These are phyloP conservation scores for Jacana jacana DNA, from an alignment of 2,113 vertebrate genomes.

Conservation along the genomic window DNA sequence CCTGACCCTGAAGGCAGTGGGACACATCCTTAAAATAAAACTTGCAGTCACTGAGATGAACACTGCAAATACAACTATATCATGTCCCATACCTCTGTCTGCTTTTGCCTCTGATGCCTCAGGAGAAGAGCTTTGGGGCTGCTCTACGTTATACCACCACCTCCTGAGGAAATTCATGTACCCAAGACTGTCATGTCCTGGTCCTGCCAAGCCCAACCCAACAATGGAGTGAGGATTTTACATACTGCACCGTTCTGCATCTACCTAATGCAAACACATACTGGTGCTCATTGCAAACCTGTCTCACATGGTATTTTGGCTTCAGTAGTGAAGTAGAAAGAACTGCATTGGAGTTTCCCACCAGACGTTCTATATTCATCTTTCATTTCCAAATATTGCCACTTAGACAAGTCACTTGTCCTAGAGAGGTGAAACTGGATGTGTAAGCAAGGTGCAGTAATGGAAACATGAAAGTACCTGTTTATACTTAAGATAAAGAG, in stretches of 20 bases:
- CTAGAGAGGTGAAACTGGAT: background rate
- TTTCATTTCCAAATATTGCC: background rate
- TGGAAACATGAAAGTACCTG: background rate
- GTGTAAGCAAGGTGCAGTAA: background rate
- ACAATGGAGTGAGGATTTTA: background rate
- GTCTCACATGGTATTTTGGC: background rate
- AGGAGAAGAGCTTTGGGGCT: background rate
- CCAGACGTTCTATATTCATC: background rate
- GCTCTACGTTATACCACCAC: background rate
- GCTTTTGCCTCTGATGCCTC: background rate
- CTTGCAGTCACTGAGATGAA: background rate
- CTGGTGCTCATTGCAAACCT: background rate
- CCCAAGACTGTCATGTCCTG: background rate
- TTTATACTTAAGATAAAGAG: background rate
- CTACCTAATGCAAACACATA: background rate
- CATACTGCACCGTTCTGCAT: background rate
- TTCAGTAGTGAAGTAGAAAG: background rate
- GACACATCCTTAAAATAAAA: background rate
- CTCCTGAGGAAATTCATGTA: background rate
- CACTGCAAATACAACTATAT: background rate
- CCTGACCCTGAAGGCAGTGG: background rate
- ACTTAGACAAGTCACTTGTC: background rate
- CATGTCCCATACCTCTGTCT: background rate
- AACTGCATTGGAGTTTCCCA: background rate
- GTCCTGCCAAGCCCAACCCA: background rate